Base-by-base conservation (phyloP, 1,140 invertebrate species). In the Delia radicum region DNA sequence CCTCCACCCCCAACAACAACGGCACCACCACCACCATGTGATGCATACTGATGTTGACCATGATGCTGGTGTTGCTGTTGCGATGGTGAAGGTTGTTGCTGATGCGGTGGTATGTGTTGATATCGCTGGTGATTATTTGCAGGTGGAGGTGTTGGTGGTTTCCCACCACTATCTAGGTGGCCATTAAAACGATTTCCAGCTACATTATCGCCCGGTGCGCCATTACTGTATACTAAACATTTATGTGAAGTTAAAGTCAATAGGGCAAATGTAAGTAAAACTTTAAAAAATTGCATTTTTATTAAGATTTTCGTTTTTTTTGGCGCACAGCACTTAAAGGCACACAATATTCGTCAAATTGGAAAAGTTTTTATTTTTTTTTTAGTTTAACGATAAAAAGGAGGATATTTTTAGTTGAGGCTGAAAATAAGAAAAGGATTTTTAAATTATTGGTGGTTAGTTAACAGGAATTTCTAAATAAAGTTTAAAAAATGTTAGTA, bases 281-380 rank as follows among this genome's bases (percentile, higher is more conserved):
- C 29, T 37, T 69, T n/a, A 69, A 69, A 69, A 69, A 69, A 69
- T 21, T 69, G 65, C 65, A 69, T 69, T 37, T 21, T 69, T n/a
- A n/a, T n/a, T n/a, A n/a, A n/a, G n/a, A 18, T 69, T 33, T 55
- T 55, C n/a, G n/a, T 67, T 33, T 31, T 5, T 0, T 69, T 33
- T 18, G 15, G 18, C n/a, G 12, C 29, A 65, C 29, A 69, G 65
- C 65, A 69, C 65, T 69, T 33, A 31, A 69, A 69, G 65, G 65
- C 65, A 69, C 65, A 69, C 65, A 69, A 69, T 69, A 31, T 33
- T 67, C 63, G 26, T 67, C n/a, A n/a, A n/a, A n/a, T n/a, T 67
- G n/a, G 28, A 37, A 37, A 37, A 5, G 33, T 37, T 2, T 3
- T 8, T 3, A 12, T 37, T 37, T 37, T 2, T 3, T 8, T 3